Evolutionary conservation across 1,140 invertebrate species (phyloP), one percentile per base, ranked within the genome.

Genomic region (Drosophila virilis): DNA sequence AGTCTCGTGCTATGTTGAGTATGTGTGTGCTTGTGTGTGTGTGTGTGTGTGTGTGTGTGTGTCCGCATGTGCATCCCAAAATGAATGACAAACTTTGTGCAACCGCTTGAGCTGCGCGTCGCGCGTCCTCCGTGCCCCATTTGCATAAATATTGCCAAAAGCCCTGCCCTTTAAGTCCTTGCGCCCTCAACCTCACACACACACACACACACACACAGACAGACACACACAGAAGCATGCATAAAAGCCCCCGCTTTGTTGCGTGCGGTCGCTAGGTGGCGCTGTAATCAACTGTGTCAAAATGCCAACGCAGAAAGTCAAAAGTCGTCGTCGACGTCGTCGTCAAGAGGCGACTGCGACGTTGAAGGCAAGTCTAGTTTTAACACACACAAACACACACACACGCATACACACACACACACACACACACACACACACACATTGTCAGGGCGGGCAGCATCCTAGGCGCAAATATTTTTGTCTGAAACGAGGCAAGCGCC

Each of bases 221-320:
- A 10, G 22, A 13, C n/a, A 8, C 15, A 28, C 38, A 32, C 22
- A 17, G 10, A 28, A 22, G 9, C 8, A 28, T 28, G 22, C 22
- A 28, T 28, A 13, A 43, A 10, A 35, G 17, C 10, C 37, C 37
- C 55, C 35, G 42, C 37, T 52, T 59, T 50, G 62, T 46, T 58
- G 69, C 59, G 60, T 68, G 61, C 61, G 65, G 46, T 73, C 79
- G 80, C 76, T 80, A 89, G 83, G 83, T 89, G 83, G 84, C 77
- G 84, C 51, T 82, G 82, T 85, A 86, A 85, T 85, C 81, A 85
- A 83, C 83, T 88, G 83, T 88, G 84, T 88, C 83, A 88, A 88
- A 88, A 89, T 88, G 83, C 84, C 83, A 89, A 67, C 76, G 67
- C 68, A 78, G 76, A 88, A 88, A 86, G 78, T 80, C 76, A 80